Evolutionary conservation across 2,113 vertebrate species (phyloP).

Genomic region (Paramisgurnus dabryanus): DNA sequence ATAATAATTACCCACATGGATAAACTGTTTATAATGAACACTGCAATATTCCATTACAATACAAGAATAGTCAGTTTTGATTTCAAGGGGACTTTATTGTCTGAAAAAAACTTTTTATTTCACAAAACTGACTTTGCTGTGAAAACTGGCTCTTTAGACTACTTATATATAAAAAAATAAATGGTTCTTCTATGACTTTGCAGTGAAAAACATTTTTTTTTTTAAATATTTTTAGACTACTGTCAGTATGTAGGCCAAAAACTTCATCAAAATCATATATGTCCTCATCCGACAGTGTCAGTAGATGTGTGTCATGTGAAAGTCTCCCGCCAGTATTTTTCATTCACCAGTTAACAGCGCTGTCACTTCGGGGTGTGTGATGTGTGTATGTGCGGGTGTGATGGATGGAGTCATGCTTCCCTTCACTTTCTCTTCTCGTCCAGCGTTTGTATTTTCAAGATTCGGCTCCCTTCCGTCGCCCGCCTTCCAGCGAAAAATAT

Average conservation of each 20-base stretch:
- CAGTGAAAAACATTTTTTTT: too few relatives aligned
- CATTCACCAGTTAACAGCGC: constrained; percentile 44
- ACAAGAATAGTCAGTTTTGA: too few relatives aligned
- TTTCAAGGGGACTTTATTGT: too few relatives aligned
- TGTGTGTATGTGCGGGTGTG: constrained; percentile 4
- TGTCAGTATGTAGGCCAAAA: constrained; percentile 48
- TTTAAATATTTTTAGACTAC: constrained; percentile 7
- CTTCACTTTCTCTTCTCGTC: constrained; percentile 16
- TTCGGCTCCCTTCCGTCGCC: neutral
- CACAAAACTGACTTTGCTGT: too few relatives aligned
- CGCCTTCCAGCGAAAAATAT: neutral
- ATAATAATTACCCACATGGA: too few relatives aligned
- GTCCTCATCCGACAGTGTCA: constrained; percentile 37
- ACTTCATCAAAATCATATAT: constrained; percentile 25
- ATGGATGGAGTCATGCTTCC: constrained; percentile 28
- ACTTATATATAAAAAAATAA: too few relatives aligned
- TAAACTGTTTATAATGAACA: too few relatives aligned
- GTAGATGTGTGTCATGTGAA: constrained; percentile 40
- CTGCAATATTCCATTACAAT: too few relatives aligned
- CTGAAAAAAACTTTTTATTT: too few relatives aligned
- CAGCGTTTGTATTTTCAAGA: neutral
- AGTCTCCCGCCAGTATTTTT: constrained; percentile 43
- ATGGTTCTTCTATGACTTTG: too few relatives aligned
- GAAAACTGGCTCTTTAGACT: too few relatives aligned
- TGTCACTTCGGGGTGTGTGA: constrained; percentile 8